phyloP scores from a whole-genome alignment of 2,797 vertebrate species.

The Macropus fuliginosus region DNA sequence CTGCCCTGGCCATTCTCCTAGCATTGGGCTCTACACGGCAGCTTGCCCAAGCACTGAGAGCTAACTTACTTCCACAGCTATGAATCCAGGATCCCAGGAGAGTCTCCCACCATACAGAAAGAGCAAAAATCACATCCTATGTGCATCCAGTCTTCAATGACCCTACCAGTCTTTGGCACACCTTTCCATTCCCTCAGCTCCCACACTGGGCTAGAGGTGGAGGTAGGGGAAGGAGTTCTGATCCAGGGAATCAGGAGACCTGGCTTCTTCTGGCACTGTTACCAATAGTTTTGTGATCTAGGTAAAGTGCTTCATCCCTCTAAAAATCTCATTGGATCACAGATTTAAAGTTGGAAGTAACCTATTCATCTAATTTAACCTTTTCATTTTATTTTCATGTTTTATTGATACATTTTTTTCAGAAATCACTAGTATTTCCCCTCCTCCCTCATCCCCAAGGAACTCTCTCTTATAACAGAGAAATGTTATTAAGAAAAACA shows the following conservation, averaged over 20 bases:
- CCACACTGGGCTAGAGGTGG: background rate
- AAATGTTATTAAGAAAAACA: background rate
- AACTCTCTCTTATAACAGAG: background rate
- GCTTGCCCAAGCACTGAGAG: background rate
- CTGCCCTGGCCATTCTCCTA: background rate
- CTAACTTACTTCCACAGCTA: background rate
- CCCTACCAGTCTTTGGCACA: background rate
- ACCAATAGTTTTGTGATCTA: background rate
- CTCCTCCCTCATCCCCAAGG: background rate
- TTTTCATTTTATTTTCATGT: background rate
- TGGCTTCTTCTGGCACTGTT: background rate
- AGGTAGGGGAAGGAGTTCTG: background rate
- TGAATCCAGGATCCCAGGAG: background rate
- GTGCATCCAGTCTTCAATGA: background rate
- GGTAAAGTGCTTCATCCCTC: background rate
- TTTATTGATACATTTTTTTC: background rate
- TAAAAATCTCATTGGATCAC: constrained; percentile 44
- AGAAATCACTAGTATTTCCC: background rate
- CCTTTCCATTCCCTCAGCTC: background rate
- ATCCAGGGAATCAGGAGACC: background rate
- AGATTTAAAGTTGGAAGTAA: constrained; percentile 7
- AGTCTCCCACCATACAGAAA: background rate
- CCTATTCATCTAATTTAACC: background rate
- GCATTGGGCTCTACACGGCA: background rate
- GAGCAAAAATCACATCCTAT: background rate